Evolutionary conservation across 2,888 invertebrate species (phyloP), one percentile per base, ranked within the genome.

Genomic region (Agrotis ipsilon): DNA sequence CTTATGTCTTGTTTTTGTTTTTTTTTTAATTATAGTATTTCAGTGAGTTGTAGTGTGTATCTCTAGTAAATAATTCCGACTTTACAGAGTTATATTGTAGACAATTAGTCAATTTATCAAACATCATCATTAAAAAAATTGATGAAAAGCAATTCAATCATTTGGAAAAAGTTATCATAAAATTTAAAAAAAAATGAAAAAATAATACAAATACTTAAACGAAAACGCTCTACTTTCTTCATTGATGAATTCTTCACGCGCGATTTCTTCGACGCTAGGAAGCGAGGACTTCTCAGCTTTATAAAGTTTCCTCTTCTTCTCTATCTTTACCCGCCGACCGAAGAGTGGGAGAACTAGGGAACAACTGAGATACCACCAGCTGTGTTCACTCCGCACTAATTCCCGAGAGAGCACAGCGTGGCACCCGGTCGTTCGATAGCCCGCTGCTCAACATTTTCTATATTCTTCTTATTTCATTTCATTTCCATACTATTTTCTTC

Each of bases 321-420:
- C 1, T 6, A 39, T 69, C 45, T 59, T 65, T 55, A 21, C 61
- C 27, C 46, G 80, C 39, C 21, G 51, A 57, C 57, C 49, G 83
- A 57, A 65, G 83, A 77, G 91, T 82, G 89, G 92, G 89, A 90
- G 93, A 93, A 94, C 96, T 96, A 96, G 92, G 95, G 96, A 97
- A 97, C 97, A 96, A 98, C 98, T 98, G 98, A 98, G 98, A 98
- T 98, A 99, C 98, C 98, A 98, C 98, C 98, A 98, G 98, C 98
- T 99, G 98, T 98, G 98, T 99, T 99, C 98, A 98, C 98, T 98
- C 90, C 97, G 96, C 96, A 94, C 95, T 94, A 84, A 90, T 95
- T 96, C 97, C 97, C 94, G 97, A 98, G 99, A 97, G 98, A 99
- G 98, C 99, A 98, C 99, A 98, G 98, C 98, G 98, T 98, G 99